These are phyloP conservation scores for Andrena bicolor DNA, from an alignment of 2,888 invertebrate genomes.

Conservation along the genomic window DNA sequence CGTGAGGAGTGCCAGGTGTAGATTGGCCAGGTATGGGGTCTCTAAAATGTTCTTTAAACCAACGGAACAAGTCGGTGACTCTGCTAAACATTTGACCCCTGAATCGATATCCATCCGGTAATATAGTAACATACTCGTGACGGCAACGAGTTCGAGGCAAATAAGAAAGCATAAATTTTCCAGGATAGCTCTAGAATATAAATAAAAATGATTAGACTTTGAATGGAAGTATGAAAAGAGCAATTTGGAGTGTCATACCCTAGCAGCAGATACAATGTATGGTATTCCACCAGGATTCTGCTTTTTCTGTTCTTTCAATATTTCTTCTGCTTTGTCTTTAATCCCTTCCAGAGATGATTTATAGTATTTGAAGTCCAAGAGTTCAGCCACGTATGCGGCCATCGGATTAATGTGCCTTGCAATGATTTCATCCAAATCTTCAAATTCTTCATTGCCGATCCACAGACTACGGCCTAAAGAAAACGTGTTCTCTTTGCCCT, in stretches of 20 bases:
- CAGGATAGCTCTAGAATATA: slow-evolving; percentile 88
- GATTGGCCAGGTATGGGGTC: slow-evolving; percentile 92
- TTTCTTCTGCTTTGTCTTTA: slow-evolving; percentile 95
- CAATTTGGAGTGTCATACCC: slow-evolving; percentile 82
- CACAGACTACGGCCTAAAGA: slow-evolving; percentile 94
- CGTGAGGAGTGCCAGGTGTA: slow-evolving; percentile 91
- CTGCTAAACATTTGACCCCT: slow-evolving; percentile 95
- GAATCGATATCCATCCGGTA: slow-evolving; percentile 97
- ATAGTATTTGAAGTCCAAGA: slow-evolving; percentile 96
- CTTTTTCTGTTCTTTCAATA: slow-evolving; percentile 94
- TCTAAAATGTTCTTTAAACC: slow-evolving; percentile 99
- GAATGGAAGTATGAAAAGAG: background rate
- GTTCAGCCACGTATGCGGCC: slow-evolving; percentile 96
- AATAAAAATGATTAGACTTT: slow-evolving; percentile 5
- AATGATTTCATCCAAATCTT: slow-evolving; percentile 99
- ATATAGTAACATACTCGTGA: slow-evolving; percentile 97
- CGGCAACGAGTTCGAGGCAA: slow-evolving; percentile 93
- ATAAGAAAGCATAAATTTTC: slow-evolving; percentile 97
- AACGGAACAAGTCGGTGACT: slow-evolving; percentile 92
- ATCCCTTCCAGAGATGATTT: slow-evolving; percentile 91
- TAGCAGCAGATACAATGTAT: slow-evolving; percentile 93
- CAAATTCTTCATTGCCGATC: slow-evolving; percentile 97
- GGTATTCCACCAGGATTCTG: slow-evolving; percentile 95
- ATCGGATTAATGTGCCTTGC: slow-evolving; percentile 98
- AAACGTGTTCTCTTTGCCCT: slow-evolving; percentile 98